Conservation (phyloP, 2,113 vertebrate species). For the Dascyllus trimaculatus region DNA sequence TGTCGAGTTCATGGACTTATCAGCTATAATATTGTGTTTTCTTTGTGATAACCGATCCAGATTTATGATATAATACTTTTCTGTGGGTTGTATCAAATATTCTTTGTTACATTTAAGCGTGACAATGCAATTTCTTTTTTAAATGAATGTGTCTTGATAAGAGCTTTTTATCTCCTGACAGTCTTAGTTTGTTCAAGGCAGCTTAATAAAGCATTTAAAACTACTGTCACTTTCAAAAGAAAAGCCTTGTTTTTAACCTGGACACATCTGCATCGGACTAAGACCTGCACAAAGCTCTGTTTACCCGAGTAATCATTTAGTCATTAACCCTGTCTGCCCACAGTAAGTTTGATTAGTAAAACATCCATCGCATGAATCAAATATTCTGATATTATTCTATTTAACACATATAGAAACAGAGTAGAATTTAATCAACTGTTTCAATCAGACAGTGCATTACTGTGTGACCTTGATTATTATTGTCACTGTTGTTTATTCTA, state of each 20-base stretch:
- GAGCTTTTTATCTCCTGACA: neutral
- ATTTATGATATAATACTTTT: neutral
- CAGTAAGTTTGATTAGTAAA: too few relatives aligned
- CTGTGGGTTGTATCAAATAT: neutral
- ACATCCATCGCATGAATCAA: too few relatives aligned
- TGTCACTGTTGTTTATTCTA: too few relatives aligned
- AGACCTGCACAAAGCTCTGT: too few relatives aligned
- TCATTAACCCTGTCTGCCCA: too few relatives aligned
- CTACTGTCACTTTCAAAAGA: neutral
- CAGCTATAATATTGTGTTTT: neutral
- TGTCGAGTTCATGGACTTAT: neutral
- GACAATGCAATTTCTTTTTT: neutral
- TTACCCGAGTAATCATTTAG: too few relatives aligned
- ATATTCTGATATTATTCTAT: too few relatives aligned
- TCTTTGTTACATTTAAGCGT: neutral
- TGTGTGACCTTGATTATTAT: too few relatives aligned
- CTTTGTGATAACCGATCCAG: neutral
- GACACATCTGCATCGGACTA: too few relatives aligned
- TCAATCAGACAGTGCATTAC: too few relatives aligned
- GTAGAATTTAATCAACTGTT: too few relatives aligned
- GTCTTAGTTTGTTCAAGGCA: neutral
- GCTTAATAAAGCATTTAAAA: conserved; percentile 3
- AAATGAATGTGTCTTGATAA: neutral
- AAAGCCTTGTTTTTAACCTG: neutral
- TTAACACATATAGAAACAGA: too few relatives aligned